phyloP scores from a whole-genome alignment of 2,113 vertebrate genomes.

The Istiophorus platypterus region DNA sequence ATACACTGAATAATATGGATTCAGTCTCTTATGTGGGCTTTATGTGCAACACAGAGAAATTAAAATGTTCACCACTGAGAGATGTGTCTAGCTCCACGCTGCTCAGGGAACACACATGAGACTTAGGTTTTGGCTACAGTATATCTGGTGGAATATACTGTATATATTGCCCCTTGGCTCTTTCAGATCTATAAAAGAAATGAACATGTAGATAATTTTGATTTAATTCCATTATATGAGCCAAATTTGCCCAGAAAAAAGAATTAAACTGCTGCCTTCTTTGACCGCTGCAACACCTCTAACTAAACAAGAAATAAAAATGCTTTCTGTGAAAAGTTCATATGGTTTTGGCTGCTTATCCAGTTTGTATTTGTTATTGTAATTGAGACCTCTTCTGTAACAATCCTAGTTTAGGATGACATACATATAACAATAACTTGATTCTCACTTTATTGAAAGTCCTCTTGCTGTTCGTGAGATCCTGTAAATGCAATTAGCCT shows the following conservation, averaged over 20 bases:
- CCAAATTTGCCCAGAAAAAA: background rate
- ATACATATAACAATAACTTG: constrained; percentile 18
- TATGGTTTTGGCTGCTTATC: constrained; percentile 20
- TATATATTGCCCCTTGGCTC: background rate
- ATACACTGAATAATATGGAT: constrained; percentile 45
- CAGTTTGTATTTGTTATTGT: constrained; percentile 37
- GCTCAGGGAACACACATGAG: constrained; percentile 17
- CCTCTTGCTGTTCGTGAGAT: constrained; percentile 22
- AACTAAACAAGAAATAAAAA: background rate
- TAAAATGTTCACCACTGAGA: background rate
- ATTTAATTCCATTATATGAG: background rate
- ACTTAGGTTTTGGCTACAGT: constrained; percentile 12
- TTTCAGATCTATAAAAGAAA: constrained; percentile 20
- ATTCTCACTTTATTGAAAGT: constrained; percentile 35
- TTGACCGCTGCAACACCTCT: constrained; percentile 21
- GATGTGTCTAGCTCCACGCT: background rate
- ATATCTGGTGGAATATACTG: constrained; percentile 3
- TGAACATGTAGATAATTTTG: constrained; percentile 19
- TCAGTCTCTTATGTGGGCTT: constrained; percentile 48
- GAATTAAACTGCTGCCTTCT: background rate
- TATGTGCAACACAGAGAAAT: constrained; percentile 21
- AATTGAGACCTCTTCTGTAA: constrained; percentile 39
- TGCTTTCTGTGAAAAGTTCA: constrained; percentile 2
- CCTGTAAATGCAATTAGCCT: constrained; percentile 29
- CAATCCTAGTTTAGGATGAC: constrained; percentile 44